Base-by-base conservation (phyloP, 2,797 vertebrate species). In the Gambusia yucatana region DNA sequence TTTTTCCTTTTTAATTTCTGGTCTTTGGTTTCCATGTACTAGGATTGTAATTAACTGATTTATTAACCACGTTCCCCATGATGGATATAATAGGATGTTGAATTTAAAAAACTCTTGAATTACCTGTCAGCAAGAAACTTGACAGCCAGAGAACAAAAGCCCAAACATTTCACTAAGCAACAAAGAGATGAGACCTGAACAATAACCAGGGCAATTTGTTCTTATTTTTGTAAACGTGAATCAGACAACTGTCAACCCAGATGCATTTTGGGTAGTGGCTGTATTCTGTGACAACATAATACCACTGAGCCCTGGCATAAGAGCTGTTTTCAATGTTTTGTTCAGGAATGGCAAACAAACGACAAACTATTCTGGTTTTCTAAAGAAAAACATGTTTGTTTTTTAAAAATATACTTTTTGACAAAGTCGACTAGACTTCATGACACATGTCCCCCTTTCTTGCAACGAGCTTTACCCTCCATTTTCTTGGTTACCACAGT, bases 21-120 rank as follows among this genome's bases (percentile, higher is more conserved):
- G 46, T 22, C 28, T 82, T 80, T 79, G 28, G 14, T 82, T 84
- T 77, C 46, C 72, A 76, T 75, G 11, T 65, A 83, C 80, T 80
- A 65, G 69, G 47, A 43, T 87, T 77, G 77, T 71, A 89, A 90
- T 91, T 88, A 89, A 87, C 84, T 81, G 44, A 86, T 83, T 86
- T 88, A 92, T 90, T 92, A 87, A 82, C 75, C 36, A 79, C 47
- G 82, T 90, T 88, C 43, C 81, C 82, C 73, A 72, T 44, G 79
- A 88, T 87, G 77, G 71, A 80, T 86, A 50, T 7, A 3, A 48
- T 59, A 16, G 72, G 52, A 80, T 82, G 67, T 75, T 87, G 65
- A 74, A 79, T 86, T 67, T 14, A 55, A 69, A 77, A 81, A 80
- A 77, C 47, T 70, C 67, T 77, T 87, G 73, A 85, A 78, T 84